These are phyloP conservation scores for Synergus laeviventris DNA, from an alignment of 2,888 invertebrate genomes.

Conservation along the genomic window DNA sequence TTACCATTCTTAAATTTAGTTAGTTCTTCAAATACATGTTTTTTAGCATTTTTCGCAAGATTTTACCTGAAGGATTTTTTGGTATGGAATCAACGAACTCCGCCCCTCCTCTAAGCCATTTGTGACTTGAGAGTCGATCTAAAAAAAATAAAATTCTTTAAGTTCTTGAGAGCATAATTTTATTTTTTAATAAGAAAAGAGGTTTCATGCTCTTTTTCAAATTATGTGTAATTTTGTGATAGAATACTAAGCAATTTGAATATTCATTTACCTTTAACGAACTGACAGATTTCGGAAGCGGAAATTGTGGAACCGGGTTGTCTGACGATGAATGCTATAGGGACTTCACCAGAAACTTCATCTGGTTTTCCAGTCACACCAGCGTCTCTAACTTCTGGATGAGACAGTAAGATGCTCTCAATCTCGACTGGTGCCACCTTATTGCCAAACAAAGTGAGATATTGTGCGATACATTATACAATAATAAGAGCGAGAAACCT, in stretches of 20 bases:
- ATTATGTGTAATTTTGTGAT: neutral
- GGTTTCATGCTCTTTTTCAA: too few species aligned
- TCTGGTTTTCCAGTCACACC: slow-evolving; percentile 26
- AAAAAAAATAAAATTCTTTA: neutral
- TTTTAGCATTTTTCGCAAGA: neutral
- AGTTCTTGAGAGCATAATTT: too few species aligned
- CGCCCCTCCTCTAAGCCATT: neutral
- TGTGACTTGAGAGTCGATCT: neutral
- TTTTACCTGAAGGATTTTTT: neutral
- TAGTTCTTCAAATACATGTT: neutral
- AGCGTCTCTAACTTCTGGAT: slow-evolving; percentile 57
- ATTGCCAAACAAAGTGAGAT: slow-evolving; percentile 14
- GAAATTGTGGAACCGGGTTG: slow-evolving; percentile 34
- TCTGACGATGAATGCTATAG: slow-evolving; percentile 27
- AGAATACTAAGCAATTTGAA: slow-evolving; percentile 29
- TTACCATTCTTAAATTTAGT: neutral
- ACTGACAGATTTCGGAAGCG: slow-evolving; percentile 28
- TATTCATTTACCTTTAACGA: slow-evolving; percentile 36
- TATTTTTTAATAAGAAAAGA: too few species aligned
- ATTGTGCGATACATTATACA: slow-evolving; percentile 38
- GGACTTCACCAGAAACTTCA: slow-evolving; percentile 36
- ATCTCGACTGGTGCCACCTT: slow-evolving; percentile 71
- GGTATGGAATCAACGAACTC: neutral
- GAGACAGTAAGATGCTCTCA: slow-evolving; percentile 64
- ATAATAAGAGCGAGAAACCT: neutral